Percentiles rank a stretch among this genome's conserved stretches.
These are phyloP conservation scores for Gephyroberyx darwinii DNA, from an alignment of 2,797 vertebrate genomes.

Conservation along the genomic window DNA sequence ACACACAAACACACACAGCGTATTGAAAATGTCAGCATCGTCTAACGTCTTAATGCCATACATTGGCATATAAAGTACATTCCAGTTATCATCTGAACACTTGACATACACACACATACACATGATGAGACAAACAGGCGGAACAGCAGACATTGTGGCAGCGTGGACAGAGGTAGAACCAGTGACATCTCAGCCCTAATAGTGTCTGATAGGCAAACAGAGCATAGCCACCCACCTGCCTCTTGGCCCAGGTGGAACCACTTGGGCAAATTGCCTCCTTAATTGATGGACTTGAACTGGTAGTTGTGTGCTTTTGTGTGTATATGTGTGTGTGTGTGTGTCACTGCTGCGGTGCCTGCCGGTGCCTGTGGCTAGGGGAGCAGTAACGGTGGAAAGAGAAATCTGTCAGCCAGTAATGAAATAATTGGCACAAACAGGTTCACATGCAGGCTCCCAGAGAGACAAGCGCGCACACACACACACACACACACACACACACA, in stretches of 20 bases:
- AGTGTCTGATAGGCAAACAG: slow-evolving; percentile 74
- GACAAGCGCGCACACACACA: not conserved
- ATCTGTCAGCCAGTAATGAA: slow-evolving; percentile 76
- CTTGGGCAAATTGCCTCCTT: slow-evolving; percentile 80
- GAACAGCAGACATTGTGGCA: slow-evolving; percentile 37
- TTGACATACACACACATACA: slow-evolving; percentile 33
- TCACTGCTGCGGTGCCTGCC: slow-evolving; percentile 41
- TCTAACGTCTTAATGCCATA: slow-evolving; percentile 50
- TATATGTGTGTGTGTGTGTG: slow-evolving; percentile 23
- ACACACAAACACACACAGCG: slow-evolving; percentile 2
- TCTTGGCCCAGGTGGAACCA: slow-evolving; percentile 76
- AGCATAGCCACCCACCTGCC: slow-evolving; percentile 72
- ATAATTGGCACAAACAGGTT: slow-evolving; percentile 77
- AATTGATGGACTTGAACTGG: slow-evolving; percentile 83
- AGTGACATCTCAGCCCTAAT: slow-evolving; percentile 67
- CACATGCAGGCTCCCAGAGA: slow-evolving; percentile 22
- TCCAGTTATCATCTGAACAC: slow-evolving; percentile 40
- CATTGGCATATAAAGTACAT: slow-evolving; percentile 50
- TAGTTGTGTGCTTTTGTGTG: slow-evolving; percentile 44
- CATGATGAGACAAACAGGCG: slow-evolving; percentile 20
- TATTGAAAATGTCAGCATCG: slow-evolving; percentile 35
- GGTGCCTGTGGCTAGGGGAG: slow-evolving; percentile 58
- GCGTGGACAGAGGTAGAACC: slow-evolving; percentile 35
- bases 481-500: not conserved
- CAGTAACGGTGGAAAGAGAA: slow-evolving; percentile 67